These are phyloP conservation scores for Polylopha cassiicola DNA, from an alignment of 2,888 invertebrate species.

Conservation along the genomic window DNA sequence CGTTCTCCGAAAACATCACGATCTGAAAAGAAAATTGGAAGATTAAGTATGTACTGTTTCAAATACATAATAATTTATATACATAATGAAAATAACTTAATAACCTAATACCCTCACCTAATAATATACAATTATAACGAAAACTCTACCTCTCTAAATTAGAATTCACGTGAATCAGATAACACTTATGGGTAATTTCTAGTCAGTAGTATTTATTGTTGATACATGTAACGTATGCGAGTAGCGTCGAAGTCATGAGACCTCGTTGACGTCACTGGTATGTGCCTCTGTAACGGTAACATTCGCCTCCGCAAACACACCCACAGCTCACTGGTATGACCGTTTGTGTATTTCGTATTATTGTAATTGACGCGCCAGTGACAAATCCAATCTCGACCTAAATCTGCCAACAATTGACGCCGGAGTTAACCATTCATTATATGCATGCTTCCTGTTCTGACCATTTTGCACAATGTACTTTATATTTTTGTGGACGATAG, in stretches of 20 bases:
- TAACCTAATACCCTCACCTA: too few species aligned
- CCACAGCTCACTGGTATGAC: slow-evolving; percentile 37
- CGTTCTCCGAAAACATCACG: slow-evolving; percentile 72
- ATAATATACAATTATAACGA: too few species aligned
- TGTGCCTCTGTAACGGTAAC: slow-evolving; percentile 76
- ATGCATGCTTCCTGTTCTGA: slow-evolving; percentile 33
- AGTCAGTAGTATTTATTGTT: too few species aligned
- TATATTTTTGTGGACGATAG: too few species aligned
- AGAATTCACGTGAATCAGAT: too few species aligned
- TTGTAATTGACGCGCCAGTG: slow-evolving; percentile 57
- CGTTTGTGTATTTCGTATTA: slow-evolving; percentile 45
- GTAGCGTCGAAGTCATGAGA: slow-evolving; percentile 63
- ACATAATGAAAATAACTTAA: too few species aligned
- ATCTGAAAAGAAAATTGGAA: slow-evolving; percentile 57
- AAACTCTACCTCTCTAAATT: too few species aligned
- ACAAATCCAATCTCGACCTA: slow-evolving; percentile 62
- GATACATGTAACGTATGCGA: slow-evolving; percentile 69
- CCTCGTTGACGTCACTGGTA: slow-evolving; percentile 75
- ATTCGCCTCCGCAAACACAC: slow-evolving; percentile 65
- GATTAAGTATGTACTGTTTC: slow-evolving; percentile 9
- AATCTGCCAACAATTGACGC: slow-evolving; percentile 47
- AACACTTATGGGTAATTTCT: too few species aligned
- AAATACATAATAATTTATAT: background rate
- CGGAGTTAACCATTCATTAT: slow-evolving; percentile 33
- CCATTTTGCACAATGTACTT: too few species aligned